Conservation (phyloP, 2,888 invertebrate species). For the Myathropa florea region DNA sequence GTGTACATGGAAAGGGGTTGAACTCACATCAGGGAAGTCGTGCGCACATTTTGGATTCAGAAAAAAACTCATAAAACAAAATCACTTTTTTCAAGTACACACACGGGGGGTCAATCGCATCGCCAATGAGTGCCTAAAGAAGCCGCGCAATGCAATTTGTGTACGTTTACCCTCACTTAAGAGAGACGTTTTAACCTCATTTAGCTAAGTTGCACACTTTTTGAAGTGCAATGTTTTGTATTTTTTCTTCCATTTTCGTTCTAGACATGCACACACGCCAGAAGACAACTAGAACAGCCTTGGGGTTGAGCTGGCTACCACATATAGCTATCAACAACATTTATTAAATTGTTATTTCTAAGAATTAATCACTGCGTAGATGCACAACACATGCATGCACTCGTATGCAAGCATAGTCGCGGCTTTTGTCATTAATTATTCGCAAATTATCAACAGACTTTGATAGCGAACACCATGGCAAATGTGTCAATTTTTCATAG, state of each 20-base stretch:
- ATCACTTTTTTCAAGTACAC: constrained; percentile 38
- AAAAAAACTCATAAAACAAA: neutral
- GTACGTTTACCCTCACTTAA: constrained; percentile 50
- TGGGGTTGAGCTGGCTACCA: constrained; percentile 26
- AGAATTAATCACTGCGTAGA: constrained; percentile 58
- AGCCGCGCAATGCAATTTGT: constrained; percentile 53
- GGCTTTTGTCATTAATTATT: constrained; percentile 61
- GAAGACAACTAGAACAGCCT: constrained; percentile 63
- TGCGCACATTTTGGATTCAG: neutral
- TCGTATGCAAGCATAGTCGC: neutral
- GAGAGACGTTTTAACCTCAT: constrained; percentile 61
- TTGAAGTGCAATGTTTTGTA: constrained; percentile 18
- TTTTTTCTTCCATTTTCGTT: neutral
- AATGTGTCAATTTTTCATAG: constrained; percentile 58
- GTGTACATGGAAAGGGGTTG: constrained; percentile 53
- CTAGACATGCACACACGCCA: neutral
- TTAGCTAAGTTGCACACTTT: constrained; percentile 54
- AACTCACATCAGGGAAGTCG: neutral
- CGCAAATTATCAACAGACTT: constrained; percentile 49
- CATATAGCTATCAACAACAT: constrained; percentile 45
- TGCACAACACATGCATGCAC: neutral
- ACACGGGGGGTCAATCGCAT: constrained; percentile 59
- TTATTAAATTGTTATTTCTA: constrained; percentile 58
- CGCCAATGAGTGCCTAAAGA: constrained; percentile 33
- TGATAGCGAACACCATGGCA: constrained; percentile 33